Conservation (phyloP, 23 tunicate species). For the Styela clava region DNA sequence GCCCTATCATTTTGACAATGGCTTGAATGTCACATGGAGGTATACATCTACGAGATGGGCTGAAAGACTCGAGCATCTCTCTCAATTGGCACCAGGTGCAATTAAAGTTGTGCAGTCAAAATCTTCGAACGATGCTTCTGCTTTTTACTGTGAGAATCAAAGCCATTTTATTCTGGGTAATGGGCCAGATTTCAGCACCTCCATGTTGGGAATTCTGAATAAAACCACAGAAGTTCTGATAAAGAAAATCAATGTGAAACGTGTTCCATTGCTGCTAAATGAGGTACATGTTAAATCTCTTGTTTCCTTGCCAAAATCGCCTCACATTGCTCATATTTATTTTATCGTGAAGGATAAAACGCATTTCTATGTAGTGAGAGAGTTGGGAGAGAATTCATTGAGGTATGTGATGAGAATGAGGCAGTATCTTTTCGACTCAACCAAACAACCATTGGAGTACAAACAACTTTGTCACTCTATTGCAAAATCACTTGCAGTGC, state of each 20-base stretch:
- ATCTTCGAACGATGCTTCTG: background rate
- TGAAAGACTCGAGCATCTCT: slow-evolving; percentile 67
- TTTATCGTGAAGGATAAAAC: slow-evolving; percentile 42
- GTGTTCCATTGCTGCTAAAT: slow-evolving; percentile 40
- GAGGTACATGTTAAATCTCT: slow-evolving; percentile 6
- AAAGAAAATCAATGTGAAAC: slow-evolving; percentile 62
- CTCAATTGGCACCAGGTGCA: slow-evolving; percentile 28
- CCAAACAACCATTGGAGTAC: slow-evolving; percentile 27
- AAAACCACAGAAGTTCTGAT: slow-evolving; percentile 53
- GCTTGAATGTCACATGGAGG: background rate
- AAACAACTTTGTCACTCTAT: slow-evolving; percentile 33
- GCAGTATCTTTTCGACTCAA: background rate
- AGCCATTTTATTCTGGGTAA: slow-evolving; percentile 54
- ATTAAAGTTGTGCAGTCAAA: slow-evolving; percentile 35
- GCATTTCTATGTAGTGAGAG: slow-evolving; percentile 65
- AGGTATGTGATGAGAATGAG: slow-evolving; percentile 35
- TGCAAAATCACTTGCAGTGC: slow-evolving; percentile 32
- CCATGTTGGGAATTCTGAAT: slow-evolving; percentile 47
- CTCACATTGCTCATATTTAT: slow-evolving; percentile 17
- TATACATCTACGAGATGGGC: slow-evolving; percentile 44
- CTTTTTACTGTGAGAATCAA: slow-evolving; percentile 58
- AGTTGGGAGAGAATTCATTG: slow-evolving; percentile 52
- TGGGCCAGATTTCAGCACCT: slow-evolving; percentile 77
- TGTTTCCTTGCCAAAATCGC: slow-evolving; percentile 16
- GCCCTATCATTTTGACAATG: background rate